Base-by-base conservation (phyloP, 2,797 vertebrate species). In the Lindbergichthys nudifrons region DNA sequence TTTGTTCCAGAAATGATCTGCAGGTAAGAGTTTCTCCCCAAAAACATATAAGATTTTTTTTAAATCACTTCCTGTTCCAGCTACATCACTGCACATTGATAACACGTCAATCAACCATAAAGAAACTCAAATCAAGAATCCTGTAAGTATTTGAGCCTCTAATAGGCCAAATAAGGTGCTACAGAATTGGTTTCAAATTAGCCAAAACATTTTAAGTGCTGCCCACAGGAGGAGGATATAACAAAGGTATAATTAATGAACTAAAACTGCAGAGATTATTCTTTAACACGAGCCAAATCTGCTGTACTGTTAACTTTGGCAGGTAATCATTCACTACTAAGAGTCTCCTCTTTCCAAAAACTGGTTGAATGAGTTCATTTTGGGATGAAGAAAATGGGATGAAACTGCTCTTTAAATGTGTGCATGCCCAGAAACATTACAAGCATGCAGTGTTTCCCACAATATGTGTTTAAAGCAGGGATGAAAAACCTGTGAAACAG, bases 281-380 rank as follows among this genome's bases (percentile, higher is more conserved):
- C 15, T 3, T 18, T 16, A 77, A 32, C 43, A 23, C 16, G 19
- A 19, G 56, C 65, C 48, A 65, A 15, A 63, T 47, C 61, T 46
- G 47, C 47, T 18, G 6, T 5, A n/a, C 5, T n/a, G 6, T 23
- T n/a, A 39, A 41, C 46, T 43, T 18, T 59, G 64, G 59, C 59
- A 72, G 65, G 32, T 42, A 26, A n/a, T n/a, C 47, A n/a, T 5
- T 54, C 67, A 60, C 30, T n/a, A 32, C 10, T n/a, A 42, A 36
- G 19, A 59, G 41, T 39, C 13, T 39, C 42, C 36, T 45, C 21
- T 52, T 36, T 18, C 41, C 21, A n/a, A 43, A 36, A 68, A 59
- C 14, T 0, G 15, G 14, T 23, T 75, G 63, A 64, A 58, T 26
- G 2, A 57, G n/a, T 36, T 15, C 18, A 30, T 54, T 51, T 18